Percentiles rank a stretch among this genome's conserved stretches.
These are phyloP conservation scores for Sphyrna mokarran DNA, from an alignment of 2,113 vertebrate genomes.

Conservation along the genomic window DNA sequence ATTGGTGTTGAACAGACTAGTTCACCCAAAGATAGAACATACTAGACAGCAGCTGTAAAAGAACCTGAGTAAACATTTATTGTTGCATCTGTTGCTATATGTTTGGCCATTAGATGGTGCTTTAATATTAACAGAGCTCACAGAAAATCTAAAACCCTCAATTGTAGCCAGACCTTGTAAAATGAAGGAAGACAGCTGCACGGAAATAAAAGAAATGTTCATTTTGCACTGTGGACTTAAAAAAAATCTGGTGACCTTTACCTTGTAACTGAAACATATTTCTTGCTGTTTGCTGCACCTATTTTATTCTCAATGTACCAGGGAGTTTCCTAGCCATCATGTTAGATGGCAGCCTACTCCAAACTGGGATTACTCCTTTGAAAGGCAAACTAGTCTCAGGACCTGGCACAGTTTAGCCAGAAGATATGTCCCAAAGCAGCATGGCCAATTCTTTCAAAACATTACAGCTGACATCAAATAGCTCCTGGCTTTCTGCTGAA, in stretches of 20 bases:
- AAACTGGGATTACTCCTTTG: background rate
- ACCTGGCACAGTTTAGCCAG: background rate
- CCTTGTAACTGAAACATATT: background rate
- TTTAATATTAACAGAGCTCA: background rate
- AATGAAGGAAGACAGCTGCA: background rate
- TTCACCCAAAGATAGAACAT: background rate
- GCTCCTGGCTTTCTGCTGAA: background rate
- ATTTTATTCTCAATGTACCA: background rate
- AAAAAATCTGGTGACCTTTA: background rate
- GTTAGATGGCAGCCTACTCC: conserved; percentile 4
- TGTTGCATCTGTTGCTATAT: background rate
- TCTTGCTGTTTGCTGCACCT: background rate
- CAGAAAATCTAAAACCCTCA: background rate
- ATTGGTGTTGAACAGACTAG: background rate
- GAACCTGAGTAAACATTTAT: background rate
- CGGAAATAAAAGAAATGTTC: background rate
- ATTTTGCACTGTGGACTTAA: background rate
- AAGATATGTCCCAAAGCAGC: background rate
- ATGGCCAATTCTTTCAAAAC: background rate
- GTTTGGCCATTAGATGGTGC: background rate
- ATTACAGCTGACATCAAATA: background rate
- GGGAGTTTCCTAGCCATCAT: background rate
- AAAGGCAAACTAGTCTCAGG: background rate
- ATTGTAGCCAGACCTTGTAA: background rate
- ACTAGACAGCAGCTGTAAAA: background rate